Percentiles rank a stretch among this genome's conserved stretches.
Conservation (phyloP, 2,113 vertebrate genomes). For the Crotalus tigris region DNA sequence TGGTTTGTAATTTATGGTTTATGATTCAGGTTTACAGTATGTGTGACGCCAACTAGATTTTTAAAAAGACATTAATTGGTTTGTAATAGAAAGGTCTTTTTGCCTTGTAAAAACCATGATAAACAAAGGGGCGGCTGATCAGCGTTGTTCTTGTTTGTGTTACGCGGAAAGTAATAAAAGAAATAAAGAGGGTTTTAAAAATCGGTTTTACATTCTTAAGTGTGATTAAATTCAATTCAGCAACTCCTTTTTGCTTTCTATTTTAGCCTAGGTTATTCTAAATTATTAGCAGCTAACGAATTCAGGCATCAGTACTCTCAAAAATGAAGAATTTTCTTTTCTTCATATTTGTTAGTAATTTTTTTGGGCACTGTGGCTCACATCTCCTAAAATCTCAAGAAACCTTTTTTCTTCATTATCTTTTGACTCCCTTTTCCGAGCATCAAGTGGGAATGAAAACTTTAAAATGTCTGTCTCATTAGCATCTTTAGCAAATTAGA, state of each 20-base stretch:
- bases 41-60: neutral
- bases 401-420: neutral
- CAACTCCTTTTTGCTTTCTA: conserved; percentile 43
- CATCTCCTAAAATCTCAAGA: neutral
- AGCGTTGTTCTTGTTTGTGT: conserved; percentile 38
- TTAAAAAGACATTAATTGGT: neutral
- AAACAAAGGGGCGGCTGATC: conserved; percentile 35
- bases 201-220: conserved; percentile 9
- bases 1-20: neutral
- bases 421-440: conserved; percentile 18
- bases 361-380: neutral
- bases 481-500: neutral
- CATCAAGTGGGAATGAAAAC: neutral
- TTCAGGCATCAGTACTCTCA: neutral
- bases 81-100: conserved; percentile 34
- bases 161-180: conserved; percentile 13
- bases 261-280: conserved; percentile 47
- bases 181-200: neutral
- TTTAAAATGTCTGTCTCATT: neutral
- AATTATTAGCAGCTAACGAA: conserved; percentile 30
- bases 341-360: neutral
- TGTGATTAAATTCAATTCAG: conserved; percentile 40
- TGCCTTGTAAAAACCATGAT: conserved; percentile 53
- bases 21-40: neutral
- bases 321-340: neutral